Base-by-base conservation (phyloP, 2,888 invertebrate genomes). In the Sphecodes monilicornis region DNA sequence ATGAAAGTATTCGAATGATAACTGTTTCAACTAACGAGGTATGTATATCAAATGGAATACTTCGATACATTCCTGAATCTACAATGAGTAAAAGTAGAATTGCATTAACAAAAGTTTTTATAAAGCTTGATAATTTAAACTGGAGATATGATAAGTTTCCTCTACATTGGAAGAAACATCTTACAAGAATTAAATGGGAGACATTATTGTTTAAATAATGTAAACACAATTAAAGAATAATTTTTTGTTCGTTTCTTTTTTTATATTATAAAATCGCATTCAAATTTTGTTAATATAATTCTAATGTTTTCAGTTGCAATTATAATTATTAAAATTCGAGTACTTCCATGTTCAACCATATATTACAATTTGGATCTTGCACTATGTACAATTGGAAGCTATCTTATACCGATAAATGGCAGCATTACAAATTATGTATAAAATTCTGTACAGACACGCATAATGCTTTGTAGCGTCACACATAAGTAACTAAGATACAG, bases 401-500 rank as follows among this genome's bases (percentile, higher is more conserved):
- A 80, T 85, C 77, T 83, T 86, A 80, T 66, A 87, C 81, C 78
- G 77, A 69, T 84, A 89, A 88, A 88, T 88, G 87, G 86, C 87
- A 90, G 89, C 90, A 78, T 91, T 86, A 88, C 86, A 79, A 72
- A 85, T 91, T 82, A 82, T 79, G 77, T 91, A 90, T 84, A 90
- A 91, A 90, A 89, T 83, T 82, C 72, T 83, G 78, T 86, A 84
- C 75, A 75, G 74, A 83, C 64, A 78, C 77, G 68, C 77, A 84
- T 69, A 79, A 84, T 64, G 71, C 66, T 73, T 81, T 39, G 39
- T 73, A 18, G 39, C 74, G 36, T 76, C 78, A 39, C 29, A 76
- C 29, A n/a, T 50, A 39, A n/a, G 26, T 73, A 80, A 84, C 82
- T 84, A 41, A 82, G 71, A 80, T n/a, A 68, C 26, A 39, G 36